Evolutionary conservation across 2,113 vertebrate genomes (phyloP), one percentile per base, ranked within the genome.

Genomic region (Todiramphus chloris): DNA sequence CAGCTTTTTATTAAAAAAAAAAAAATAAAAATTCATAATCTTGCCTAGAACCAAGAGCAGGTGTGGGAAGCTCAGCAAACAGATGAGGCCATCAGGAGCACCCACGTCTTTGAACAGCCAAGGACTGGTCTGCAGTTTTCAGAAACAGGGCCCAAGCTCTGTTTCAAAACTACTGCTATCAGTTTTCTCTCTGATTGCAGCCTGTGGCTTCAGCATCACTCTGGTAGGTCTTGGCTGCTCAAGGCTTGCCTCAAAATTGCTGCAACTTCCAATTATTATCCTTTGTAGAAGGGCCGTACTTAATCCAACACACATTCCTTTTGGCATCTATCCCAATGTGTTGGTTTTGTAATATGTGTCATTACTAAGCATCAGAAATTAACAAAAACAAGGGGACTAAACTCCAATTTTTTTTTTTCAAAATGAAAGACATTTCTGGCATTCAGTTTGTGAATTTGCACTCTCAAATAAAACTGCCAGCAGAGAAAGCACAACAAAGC

Each of bases 71-170:
- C 18, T 56, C 77, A 51, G 43, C 30, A 51, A 37, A 56, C 11
- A 60, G 14, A 43, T 43, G 62, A 79, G 70, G 24, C 13, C 16
- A 24, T 11, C 6, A 6, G n/a, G 13, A 85, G 8, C 35, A 73
- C 7, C n/a, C 53, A 12, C 15, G 21, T 67, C 37, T 31, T 68
- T 0, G 1, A 13, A 27, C 9, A 41, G 18, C 35, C 1, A 0
- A 20, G 11, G 19, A 7, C 30, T 13, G 21, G 6, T 67, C 43
- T 1, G 1, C 31, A 50, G 56, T 44, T 75, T 66, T 19, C 63
- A 44, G 28, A 62, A 90, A 27, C 0, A 2, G 12, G 3, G 6
- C 10, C 23, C n/a, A 66, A 78, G 41, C 18, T 43, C 44, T 41
- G 8, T n/a, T 72, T 58, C 9, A 5, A 8, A 83, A 27, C 20